A percentile compares a stretch with the other conserved stretches of the same genome.
These are phyloP conservation scores for Gila orcuttii DNA, from an alignment of 2,113 vertebrate species.

Conservation along the genomic window DNA sequence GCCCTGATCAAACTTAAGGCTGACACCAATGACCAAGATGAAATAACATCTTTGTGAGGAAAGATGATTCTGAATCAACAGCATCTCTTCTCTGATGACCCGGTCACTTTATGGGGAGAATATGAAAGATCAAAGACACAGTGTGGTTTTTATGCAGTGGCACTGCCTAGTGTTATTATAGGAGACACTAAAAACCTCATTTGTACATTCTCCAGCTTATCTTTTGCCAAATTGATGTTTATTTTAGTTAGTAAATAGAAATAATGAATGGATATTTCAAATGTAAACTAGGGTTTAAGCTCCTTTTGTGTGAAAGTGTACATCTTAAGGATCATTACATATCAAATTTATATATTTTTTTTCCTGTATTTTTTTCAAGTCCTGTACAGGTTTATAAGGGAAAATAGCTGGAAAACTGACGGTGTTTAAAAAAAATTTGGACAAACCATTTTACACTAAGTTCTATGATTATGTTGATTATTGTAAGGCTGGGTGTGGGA, in stretches of 20 bases:
- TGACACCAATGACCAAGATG: conserved; percentile 70
- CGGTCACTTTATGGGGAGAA: background rate
- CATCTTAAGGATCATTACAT: background rate
- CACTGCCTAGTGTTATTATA: background rate
- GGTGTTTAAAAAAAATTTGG: background rate
- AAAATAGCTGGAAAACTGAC: conserved; percentile 37
- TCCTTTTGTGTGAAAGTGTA: conserved; percentile 15
- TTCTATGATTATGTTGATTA: conserved; percentile 19
- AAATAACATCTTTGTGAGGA: conserved; percentile 60
- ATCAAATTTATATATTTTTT: background rate
- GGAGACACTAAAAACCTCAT: conserved; percentile 15
- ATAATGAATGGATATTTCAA: background rate
- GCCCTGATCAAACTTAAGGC: conserved; percentile 81
- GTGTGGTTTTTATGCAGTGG: background rate
- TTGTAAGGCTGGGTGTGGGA: conserved; percentile 7
- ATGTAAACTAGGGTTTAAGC: background rate
- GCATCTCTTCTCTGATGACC: background rate
- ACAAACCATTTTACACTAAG: background rate
- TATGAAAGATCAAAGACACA: conserved; percentile 22
- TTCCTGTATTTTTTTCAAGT: background rate
- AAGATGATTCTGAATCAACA: background rate
- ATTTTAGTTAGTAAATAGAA: conserved; percentile 7
- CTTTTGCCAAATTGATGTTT: background rate
- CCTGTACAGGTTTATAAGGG: conserved; percentile 2
- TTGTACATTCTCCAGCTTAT: background rate